A percentile compares a stretch with the other conserved stretches of the same genome.
Evolutionary conservation across 2,113 vertebrate genomes (phyloP).

Genomic region (Halcyon malimbica): DNA sequence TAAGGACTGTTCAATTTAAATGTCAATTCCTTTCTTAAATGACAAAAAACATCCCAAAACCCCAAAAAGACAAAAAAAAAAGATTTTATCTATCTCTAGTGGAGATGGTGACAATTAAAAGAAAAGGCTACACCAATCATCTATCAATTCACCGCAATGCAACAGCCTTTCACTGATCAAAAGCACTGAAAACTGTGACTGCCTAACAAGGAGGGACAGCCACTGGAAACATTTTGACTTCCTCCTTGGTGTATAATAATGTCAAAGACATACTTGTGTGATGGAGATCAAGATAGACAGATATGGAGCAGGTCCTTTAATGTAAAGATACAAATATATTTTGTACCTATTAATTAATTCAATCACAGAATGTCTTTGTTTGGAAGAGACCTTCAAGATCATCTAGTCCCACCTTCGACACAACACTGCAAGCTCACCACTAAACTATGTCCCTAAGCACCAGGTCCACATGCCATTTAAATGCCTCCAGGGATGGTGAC

Average conservation of each 20-base stretch:
- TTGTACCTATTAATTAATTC: neutral
- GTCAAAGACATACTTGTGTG: neutral
- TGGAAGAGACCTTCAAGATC: too few species aligned
- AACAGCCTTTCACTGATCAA: neutral
- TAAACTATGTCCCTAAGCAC: too few species aligned
- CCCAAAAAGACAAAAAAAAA: neutral
- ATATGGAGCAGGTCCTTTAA: neutral
- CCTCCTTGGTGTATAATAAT: neutral
- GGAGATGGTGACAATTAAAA: slow-evolving; percentile 40
- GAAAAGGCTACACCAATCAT: slow-evolving; percentile 39
- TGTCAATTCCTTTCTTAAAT: neutral
- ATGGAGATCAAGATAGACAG: neutral
- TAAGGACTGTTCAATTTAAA: neutral
- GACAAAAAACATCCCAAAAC: neutral
- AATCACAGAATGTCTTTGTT: neutral
- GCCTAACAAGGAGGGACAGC: neutral
- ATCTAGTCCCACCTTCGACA: too few species aligned
- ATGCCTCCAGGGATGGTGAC: too few species aligned
- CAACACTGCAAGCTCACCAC: too few species aligned
- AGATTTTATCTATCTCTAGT: neutral
- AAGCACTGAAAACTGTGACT: slow-evolving; percentile 21
- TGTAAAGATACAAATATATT: neutral
- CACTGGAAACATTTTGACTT: slow-evolving; percentile 22
- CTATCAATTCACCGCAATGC: slow-evolving; percentile 11
- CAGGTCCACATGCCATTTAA: too few species aligned